Conservation (phyloP, 2,113 vertebrate genomes). For the Brienomyrus longianalis region DNA sequence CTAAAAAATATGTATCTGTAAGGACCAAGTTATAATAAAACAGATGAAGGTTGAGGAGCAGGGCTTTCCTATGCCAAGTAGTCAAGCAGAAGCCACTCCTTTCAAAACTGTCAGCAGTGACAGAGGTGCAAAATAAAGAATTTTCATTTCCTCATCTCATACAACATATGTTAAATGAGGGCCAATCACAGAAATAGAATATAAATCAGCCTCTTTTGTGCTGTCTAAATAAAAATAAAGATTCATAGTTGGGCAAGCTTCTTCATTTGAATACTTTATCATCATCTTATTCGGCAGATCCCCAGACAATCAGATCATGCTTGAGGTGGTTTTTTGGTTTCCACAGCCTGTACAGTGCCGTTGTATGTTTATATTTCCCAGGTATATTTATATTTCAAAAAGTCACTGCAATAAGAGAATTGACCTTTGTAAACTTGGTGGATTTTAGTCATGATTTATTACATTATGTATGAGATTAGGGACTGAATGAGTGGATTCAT, state of each 20-base stretch:
- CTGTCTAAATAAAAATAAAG: slow-evolving; percentile 7
- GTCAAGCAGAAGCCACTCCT: not conserved
- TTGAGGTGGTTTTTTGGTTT: not conserved
- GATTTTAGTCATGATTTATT: not conserved
- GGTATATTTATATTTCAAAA: slow-evolving; percentile 11
- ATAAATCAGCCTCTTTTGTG: slow-evolving; percentile 12
- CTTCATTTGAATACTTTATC: not conserved
- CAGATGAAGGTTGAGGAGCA: not conserved
- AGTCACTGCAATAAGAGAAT: not conserved
- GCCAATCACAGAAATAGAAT: slow-evolving; percentile 4
- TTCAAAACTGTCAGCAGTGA: not conserved
- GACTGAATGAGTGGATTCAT: not conserved
- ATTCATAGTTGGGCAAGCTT: not conserved
- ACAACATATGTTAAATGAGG: slow-evolving; percentile 17
- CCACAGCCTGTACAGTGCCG: not conserved
- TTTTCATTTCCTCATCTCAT: slow-evolving; percentile 20
- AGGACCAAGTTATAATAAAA: not conserved
- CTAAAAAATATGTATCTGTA: not conserved
- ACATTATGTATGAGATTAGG: not conserved
- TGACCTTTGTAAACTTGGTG: not conserved
- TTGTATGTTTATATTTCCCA: too few species aligned
- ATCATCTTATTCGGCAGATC: not conserved
- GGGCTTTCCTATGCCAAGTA: not conserved
- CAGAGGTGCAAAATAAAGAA: not conserved
- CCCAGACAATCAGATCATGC: not conserved